Conservation (phyloP, 2,113 vertebrate genomes). For the Oreotrochilus melanogaster region DNA sequence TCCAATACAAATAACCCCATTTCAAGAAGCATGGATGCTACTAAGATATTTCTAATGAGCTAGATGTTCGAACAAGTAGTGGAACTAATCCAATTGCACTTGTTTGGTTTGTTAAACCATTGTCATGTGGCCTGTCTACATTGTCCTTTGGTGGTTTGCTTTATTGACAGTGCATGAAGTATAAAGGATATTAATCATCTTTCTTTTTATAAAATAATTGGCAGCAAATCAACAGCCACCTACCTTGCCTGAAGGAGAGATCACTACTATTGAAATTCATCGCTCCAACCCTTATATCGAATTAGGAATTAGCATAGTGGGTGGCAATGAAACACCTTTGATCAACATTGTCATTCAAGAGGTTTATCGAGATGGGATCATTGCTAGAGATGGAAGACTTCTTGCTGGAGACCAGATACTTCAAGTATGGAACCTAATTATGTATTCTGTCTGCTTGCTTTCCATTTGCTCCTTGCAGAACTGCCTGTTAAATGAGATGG, state of each 20-base stretch:
- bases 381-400: slow-evolving; percentile 94
- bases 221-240: slow-evolving; percentile 86
- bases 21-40: background rate
- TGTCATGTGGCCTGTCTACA: background rate
- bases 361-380: slow-evolving; percentile 95
- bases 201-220: slow-evolving; percentile 66
- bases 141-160: slow-evolving; percentile 29
- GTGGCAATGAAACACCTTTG: slow-evolving; percentile 96
- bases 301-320: slow-evolving; percentile 96
- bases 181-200: slow-evolving; percentile 52
- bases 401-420: slow-evolving; percentile 97
- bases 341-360: slow-evolving; percentile 99
- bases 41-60: background rate
- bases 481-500: slow-evolving; percentile 16
- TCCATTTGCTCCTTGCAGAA: slow-evolving; percentile 25
- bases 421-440: slow-evolving; percentile 82
- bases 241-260: slow-evolving; percentile 95
- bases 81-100: background rate
- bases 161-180: slow-evolving; percentile 19
- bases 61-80: background rate
- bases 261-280: slow-evolving; percentile 95
- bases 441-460: slow-evolving; percentile 12
- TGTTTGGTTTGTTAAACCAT: background rate
- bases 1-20: background rate
- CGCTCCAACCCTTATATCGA: slow-evolving; percentile 95